phyloP scores from a whole-genome alignment of 2,113 vertebrate genomes.

The Pterophyllum scalare region DNA sequence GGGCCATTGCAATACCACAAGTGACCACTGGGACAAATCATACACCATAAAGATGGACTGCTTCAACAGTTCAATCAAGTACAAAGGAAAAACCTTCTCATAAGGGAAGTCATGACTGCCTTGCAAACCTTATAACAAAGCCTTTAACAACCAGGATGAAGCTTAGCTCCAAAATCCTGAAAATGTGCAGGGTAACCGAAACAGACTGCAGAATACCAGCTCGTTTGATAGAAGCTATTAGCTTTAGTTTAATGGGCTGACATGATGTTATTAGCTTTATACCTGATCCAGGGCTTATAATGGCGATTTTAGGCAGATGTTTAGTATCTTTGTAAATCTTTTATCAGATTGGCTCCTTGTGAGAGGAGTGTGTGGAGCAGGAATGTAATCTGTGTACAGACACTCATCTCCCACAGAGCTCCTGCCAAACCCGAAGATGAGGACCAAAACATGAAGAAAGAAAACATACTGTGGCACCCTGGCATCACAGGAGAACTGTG shows the following conservation, averaged over 20 bases:
- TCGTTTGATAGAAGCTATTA: neutral
- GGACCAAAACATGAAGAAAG: neutral
- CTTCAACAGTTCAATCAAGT: neutral
- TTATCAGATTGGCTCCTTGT: neutral
- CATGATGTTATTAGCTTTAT: conserved; percentile 1
- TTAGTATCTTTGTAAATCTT: conserved; percentile 3
- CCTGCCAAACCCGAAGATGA: neutral
- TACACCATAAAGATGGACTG: neutral
- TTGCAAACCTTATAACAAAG: too few relatives aligned
- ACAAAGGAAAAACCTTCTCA: neutral
- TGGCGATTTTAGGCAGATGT: neutral
- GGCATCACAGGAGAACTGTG: neutral
- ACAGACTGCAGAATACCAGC: too few relatives aligned
- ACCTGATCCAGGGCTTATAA: neutral
- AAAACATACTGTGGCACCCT: neutral
- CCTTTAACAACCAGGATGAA: too few relatives aligned
- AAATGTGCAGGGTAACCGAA: too few relatives aligned
- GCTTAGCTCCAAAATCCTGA: too few relatives aligned
- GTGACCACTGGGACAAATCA: neutral
- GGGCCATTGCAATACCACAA: neutral
- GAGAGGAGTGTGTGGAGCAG: neutral
- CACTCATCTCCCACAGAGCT: neutral
- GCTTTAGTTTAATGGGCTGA: neutral
- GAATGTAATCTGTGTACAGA: neutral
- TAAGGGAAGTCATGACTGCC: neutral